Percentiles rank a stretch among this genome's conserved stretches.
Conservation (phyloP, 2,888 invertebrate genomes). For the Tillus elongatus region DNA sequence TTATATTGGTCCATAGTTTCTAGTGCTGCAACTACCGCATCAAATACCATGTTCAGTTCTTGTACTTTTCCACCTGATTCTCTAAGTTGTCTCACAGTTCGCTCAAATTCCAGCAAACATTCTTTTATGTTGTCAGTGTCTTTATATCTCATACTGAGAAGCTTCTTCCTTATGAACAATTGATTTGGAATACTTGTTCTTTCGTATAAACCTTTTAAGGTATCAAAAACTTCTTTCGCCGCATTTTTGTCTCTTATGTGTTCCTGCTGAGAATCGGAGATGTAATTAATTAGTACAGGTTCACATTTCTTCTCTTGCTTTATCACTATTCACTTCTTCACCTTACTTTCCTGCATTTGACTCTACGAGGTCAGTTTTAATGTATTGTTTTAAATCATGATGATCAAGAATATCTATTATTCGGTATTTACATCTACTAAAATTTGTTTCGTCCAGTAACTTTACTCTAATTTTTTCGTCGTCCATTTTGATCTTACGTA, state of each 20-base stretch:
- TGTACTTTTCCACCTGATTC: background rate
- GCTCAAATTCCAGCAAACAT: background rate
- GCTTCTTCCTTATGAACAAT: conserved; percentile 5
- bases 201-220: conserved; percentile 6
- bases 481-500: no score
- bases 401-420: no score
- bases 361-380: no score
- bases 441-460: no score
- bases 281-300: conserved; percentile 5
- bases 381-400: no score
- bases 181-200: conserved; percentile 6
- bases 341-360: no score
- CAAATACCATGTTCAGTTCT: background rate
- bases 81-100: background rate
- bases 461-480: no score
- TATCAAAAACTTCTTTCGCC: background rate
- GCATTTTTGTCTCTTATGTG: background rate
- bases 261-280: conserved; percentile 5
- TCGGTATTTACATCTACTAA: no score
- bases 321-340: background rate
- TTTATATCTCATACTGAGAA: conserved; percentile 5
- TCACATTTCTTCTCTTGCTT: conserved; percentile 4
- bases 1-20: background rate
- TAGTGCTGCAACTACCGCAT: background rate
- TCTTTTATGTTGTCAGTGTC: conserved; percentile 1